Conservation (phyloP, 2,888 invertebrate genomes). For the Geophilus truncorum region DNA sequence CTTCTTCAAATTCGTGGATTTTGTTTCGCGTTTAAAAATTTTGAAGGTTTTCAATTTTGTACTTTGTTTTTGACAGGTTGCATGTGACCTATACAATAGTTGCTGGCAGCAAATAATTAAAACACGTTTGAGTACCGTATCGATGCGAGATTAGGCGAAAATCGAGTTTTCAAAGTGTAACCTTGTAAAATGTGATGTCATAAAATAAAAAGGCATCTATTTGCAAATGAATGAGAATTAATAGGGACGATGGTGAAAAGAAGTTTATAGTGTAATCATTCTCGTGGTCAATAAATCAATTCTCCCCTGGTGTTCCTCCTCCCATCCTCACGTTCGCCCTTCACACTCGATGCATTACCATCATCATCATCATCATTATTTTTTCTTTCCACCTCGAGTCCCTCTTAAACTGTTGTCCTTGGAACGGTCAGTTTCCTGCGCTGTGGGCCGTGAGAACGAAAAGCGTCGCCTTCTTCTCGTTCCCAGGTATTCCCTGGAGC, state of each 20-base stretch:
- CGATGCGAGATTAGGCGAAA: too few relatives aligned
- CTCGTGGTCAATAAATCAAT: neutral
- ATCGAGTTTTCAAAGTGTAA: too few relatives aligned
- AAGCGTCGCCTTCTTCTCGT: neutral
- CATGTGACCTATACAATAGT: too few relatives aligned
- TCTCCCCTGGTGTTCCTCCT: neutral
- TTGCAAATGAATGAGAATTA: neutral
- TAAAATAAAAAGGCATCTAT: neutral
- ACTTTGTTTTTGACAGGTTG: too few relatives aligned
- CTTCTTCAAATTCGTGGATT: too few relatives aligned
- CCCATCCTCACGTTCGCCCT: neutral
- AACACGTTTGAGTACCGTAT: too few relatives aligned
- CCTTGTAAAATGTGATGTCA: too few relatives aligned
- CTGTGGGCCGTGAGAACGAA: conserved; percentile 31
- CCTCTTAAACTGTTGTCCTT: conserved; percentile 17
- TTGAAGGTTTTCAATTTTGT: too few relatives aligned
- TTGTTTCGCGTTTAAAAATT: too few relatives aligned
- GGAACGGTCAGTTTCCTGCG: conserved; percentile 33
- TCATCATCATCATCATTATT: neutral
- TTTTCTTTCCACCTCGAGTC: neutral
- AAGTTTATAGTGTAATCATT: neutral
- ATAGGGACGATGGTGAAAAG: neutral
- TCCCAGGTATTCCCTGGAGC: neutral
- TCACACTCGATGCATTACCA: conserved; percentile 6
- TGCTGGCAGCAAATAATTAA: too few relatives aligned